phyloP scores from a whole-genome alignment of 2,797 vertebrate genomes.

The Chaetodon trifasciatus region DNA sequence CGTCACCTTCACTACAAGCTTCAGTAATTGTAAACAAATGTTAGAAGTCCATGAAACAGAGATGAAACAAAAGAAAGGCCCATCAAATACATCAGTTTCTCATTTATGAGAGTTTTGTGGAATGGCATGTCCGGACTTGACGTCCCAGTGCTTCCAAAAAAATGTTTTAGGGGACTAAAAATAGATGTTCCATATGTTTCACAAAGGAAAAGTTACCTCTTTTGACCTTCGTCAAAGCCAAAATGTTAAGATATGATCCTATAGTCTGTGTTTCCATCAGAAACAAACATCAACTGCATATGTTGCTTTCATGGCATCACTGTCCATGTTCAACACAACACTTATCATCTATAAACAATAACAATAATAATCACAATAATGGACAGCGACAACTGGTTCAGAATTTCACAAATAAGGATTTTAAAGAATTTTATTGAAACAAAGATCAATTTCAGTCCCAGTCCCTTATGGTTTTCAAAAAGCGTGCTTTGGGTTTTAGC shows the following conservation, averaged over 20 bases:
- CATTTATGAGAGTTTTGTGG: background rate
- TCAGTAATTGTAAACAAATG: constrained; percentile 18
- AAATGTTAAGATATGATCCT: background rate
- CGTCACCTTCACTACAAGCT: constrained; percentile 15
- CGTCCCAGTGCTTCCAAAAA: background rate
- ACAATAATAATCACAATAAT: too few relatives aligned
- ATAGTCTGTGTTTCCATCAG: background rate
- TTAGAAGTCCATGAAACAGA: background rate
- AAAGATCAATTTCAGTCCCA: constrained; percentile 87
- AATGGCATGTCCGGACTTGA: background rate
- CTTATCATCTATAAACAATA: constrained; percentile 22
- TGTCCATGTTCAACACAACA: constrained; percentile 4
- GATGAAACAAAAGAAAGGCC: background rate
- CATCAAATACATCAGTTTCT: background rate
- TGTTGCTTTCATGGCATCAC: background rate
- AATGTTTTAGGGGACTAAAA: background rate
- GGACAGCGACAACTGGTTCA: constrained; percentile 55
- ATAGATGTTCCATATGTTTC: background rate
- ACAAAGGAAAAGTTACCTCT: background rate
- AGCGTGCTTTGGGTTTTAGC: constrained; percentile 87
- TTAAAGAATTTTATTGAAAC: constrained; percentile 90
- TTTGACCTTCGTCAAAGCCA: background rate
- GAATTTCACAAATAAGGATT: constrained; percentile 77
- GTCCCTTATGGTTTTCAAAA: constrained; percentile 86
- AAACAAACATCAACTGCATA: background rate